Evolutionary conservation across 2,797 vertebrate genomes (phyloP).

Genomic region (Rhinophrynus dorsalis): DNA sequence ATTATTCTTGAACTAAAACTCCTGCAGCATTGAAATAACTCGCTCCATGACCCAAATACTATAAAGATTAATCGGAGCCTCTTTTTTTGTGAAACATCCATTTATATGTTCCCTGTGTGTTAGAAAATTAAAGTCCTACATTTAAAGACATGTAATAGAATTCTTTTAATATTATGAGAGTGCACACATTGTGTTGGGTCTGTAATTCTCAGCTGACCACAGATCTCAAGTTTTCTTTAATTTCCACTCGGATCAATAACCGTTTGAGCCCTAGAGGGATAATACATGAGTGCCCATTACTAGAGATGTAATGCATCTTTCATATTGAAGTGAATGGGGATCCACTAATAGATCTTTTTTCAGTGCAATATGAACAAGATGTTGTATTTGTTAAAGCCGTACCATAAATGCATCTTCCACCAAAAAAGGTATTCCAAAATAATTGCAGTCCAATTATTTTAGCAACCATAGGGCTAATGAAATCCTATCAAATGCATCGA

Average conservation of each 20-base stretch:
- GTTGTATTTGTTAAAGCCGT: neutral
- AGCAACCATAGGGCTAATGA: conserved; percentile 1
- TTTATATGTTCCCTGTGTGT: too few species aligned
- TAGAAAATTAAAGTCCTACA: too few species aligned
- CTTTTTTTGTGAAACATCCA: too few species aligned
- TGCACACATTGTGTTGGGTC: neutral
- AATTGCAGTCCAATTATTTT: neutral
- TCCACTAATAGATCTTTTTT: too few species aligned
- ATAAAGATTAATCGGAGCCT: too few species aligned
- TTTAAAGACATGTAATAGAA: too few species aligned
- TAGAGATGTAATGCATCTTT: neutral
- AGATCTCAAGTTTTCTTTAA: neutral
- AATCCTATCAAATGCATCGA: neutral
- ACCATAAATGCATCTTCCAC: too few species aligned
- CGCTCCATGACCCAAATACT: too few species aligned
- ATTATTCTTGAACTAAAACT: too few species aligned
- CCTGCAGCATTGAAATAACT: too few species aligned
- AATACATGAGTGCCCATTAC: neutral
- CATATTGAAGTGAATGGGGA: neutral
- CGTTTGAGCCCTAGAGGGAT: neutral
- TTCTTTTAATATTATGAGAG: neutral
- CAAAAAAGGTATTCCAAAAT: neutral
- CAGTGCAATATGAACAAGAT: neutral
- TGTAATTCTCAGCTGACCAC: neutral
- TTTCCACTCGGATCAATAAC: neutral